These are phyloP conservation scores for Pseudomugil gertrudae DNA, from an alignment of 2,797 vertebrate genomes.

Conservation along the genomic window DNA sequence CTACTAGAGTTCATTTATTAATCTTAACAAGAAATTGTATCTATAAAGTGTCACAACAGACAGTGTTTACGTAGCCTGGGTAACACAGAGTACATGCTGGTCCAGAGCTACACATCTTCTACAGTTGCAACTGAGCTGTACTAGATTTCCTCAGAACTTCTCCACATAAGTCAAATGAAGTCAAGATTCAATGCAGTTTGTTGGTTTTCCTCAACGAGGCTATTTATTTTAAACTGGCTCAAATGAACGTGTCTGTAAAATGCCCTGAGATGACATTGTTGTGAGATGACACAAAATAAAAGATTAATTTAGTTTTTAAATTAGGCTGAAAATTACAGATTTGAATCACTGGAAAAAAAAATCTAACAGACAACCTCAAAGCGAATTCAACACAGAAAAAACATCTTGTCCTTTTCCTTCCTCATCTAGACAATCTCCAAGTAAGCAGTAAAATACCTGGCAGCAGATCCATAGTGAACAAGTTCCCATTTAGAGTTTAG, in stretches of 20 bases:
- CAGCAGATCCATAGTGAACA: conserved; percentile 77
- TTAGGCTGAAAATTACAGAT: too few species aligned
- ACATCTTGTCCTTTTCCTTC: not conserved
- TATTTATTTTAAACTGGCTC: too few species aligned
- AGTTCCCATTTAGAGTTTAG: conserved; percentile 78
- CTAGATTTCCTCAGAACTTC: not conserved
- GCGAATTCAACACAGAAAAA: not conserved
- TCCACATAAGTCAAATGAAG: conserved; percentile 37
- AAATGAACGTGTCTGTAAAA: too few species aligned
- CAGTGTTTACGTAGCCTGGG: conserved; percentile 45
- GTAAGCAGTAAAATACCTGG: conserved; percentile 74
- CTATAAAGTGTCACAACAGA: conserved; percentile 13
- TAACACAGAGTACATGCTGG: conserved; percentile 20
- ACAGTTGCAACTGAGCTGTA: conserved; percentile 33
- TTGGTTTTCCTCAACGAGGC: too few species aligned
- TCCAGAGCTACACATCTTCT: conserved; percentile 13
- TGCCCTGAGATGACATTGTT: too few species aligned
- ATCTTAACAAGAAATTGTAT: too few species aligned
- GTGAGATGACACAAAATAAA: too few species aligned
- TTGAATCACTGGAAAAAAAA: not conserved
- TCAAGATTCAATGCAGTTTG: too few species aligned
- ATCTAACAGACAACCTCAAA: not conserved
- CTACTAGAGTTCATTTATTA: too few species aligned
- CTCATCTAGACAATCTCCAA: conserved; percentile 4
- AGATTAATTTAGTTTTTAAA: too few species aligned